Base-by-base conservation (phyloP, 2,113 vertebrate species). In the Pogonocichla stellata region DNA sequence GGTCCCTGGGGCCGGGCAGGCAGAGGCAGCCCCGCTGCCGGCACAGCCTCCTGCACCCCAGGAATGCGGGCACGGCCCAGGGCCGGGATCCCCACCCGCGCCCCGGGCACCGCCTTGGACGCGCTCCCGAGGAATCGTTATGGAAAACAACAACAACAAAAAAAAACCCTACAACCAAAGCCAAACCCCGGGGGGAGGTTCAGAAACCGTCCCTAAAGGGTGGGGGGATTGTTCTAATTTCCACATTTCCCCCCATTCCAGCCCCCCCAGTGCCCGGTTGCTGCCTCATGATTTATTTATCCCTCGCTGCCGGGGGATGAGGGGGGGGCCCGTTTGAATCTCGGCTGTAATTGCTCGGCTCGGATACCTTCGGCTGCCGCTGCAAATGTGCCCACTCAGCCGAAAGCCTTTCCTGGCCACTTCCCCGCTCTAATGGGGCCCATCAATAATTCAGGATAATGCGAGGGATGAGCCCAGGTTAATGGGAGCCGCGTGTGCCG, bases 371-470 rank as follows among this genome's bases (percentile, higher is more conserved):
- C 23, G 15, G 31, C 93, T 82, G 89, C 93, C 92, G 4, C 61
- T n/a, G 88, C n/a, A 93, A 95, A 92, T 77, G 91, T 93, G 93
- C 95, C 82, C 94, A 94, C 74, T 92, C 88, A 93, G 94, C 94
- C 56, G 43, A 60, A 91, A 64, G 88, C 89, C 79, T 86, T 89
- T 92, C 91, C 93, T 73, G 95, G 88, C 90, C 94, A 92, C 88
- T 93, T 95, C 93, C 91, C 94, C 12, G 16, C 69, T 77, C 96
- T 96, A 97, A 97, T 95, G 90, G 95, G 36, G 36, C 47, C 89
- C 19, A 96, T 97, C 94, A 97, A 97, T 97, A 97, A 96, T 97
- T 96, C 95, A 97, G 73, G 48, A 42, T 89, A 88, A 95, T 78
- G 90, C 45, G 19, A 89, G 79, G 83, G 36, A 80, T 74, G 61